Evolutionary conservation across 2,888 invertebrate species (phyloP), one percentile per base, ranked within the genome.

Genomic region (Bembecia ichneumoniformis): DNA sequence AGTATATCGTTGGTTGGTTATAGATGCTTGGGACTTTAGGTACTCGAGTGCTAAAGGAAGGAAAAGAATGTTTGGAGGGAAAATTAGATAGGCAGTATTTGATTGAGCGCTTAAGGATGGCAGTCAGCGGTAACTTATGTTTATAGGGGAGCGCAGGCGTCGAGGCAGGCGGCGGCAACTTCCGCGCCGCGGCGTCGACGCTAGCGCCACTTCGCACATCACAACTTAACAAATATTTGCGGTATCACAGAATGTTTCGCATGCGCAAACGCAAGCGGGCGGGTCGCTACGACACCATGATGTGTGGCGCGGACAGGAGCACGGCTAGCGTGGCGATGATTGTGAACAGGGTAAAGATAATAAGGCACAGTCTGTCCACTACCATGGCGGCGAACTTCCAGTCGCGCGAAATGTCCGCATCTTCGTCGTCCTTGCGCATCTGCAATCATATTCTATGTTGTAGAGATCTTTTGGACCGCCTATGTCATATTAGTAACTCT

Each of bases 351-450:
- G 97, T 96, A 93, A 98, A 98, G 91, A 97, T 94, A 91, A 97
- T 96, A 93, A 98, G 95, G 94, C 98, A 98, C 92, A 98, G 93
- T 92, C 98, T 94, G 93, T 98, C 98, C 90, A 98, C 96, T 90
- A 98, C 98, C 96, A 98, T 97, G 88, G 98, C 98, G 87, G 98
- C 98, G 90, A 98, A 98, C 91, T 97, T 97, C 98, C 98, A 98
- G 93, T 98, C 97, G 90, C 96, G 95, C 86, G 96, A 94, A 83
- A 97, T 91, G 87, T 96, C 96, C 86, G 94, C 93, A 74, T 95
- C 94, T 84, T 96, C 95, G 88, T 98, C 98, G 80, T 97, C 96
- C 87, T 95, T 94, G 83, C 96, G 93, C 90, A 98, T 92, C 90
- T 97, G 93, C 28, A 80, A 81, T 61, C 52, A 61, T 13, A 28